Evolutionary conservation across 2,113 vertebrate species (phyloP).

Genomic region (Rana temporaria): DNA sequence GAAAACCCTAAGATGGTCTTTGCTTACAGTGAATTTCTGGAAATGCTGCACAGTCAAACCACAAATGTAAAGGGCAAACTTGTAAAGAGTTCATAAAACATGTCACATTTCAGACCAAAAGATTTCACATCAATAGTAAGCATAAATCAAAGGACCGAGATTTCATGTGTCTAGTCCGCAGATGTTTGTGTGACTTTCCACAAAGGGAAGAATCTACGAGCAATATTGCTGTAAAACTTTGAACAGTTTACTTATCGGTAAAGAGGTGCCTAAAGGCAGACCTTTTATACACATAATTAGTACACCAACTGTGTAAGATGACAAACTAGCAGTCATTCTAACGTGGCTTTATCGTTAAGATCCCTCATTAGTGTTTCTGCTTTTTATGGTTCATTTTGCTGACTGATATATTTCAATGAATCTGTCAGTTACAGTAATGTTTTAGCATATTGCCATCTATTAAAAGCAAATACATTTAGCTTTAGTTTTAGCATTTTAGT

Average conservation of each 20-base stretch:
- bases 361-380: not conserved
- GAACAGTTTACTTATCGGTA: not conserved
- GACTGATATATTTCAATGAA: too few species aligned
- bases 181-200: constrained; percentile 27
- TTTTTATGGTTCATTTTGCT: too few species aligned
- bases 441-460: too few species aligned
- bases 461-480: too few species aligned
- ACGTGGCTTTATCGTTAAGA: not conserved
- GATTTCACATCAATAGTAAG: constrained; percentile 25
- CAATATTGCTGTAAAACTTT: constrained; percentile 4
- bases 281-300: too few species aligned
- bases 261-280: constrained; percentile 2
- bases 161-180: constrained; percentile 23
- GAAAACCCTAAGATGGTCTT: not conserved
- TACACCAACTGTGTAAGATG: constrained; percentile 1
- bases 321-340: not conserved
- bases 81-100: constrained; percentile 34
- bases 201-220: not conserved
- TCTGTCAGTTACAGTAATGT: too few species aligned
- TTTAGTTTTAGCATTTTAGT: too few species aligned
- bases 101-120: constrained; percentile 26
- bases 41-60: constrained; percentile 12
- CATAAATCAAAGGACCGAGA: constrained; percentile 22
- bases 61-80: not conserved
- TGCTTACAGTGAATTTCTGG: constrained; percentile 35